phyloP scores from a whole-genome alignment of 2,888 invertebrate genomes.

The Latheticus oryzae region DNA sequence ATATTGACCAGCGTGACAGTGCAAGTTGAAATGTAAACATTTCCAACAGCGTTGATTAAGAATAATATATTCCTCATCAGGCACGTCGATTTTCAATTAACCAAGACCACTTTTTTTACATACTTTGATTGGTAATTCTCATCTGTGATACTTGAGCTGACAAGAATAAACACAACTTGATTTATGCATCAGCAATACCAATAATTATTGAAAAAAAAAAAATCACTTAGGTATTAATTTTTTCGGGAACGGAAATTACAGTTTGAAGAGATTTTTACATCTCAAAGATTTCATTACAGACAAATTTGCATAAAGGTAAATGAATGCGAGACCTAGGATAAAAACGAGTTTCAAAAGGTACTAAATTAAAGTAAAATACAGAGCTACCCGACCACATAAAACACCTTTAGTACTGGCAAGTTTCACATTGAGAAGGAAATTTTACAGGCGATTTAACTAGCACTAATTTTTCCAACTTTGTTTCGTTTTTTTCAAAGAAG shows the following conservation, averaged over 20 bases:
- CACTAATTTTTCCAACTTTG: too few relatives aligned
- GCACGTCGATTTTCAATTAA: constrained; percentile 39
- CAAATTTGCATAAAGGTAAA: constrained; percentile 27
- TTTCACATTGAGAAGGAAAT: too few relatives aligned
- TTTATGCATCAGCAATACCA: constrained; percentile 12
- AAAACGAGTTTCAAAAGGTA: constrained; percentile 11
- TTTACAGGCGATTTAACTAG: too few relatives aligned
- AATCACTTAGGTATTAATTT: too few relatives aligned
- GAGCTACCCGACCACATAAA: constrained; percentile 19
- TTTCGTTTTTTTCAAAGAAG: too few relatives aligned
- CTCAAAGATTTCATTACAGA: constrained; percentile 26
- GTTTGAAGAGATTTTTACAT: constrained; percentile 23
- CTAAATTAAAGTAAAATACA: constrained; percentile 31
- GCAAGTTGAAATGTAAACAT: constrained; percentile 32
- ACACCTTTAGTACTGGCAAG: constrained; percentile 23
- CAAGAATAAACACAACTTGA: constrained; percentile 34
- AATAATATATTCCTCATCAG: constrained; percentile 38
- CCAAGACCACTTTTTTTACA: constrained; percentile 32
- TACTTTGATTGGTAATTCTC: constrained; percentile 28
- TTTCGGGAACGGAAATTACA: constrained; percentile 18
- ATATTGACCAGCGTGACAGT: constrained; percentile 32
- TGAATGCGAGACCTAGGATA: constrained; percentile 12
- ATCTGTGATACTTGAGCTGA: constrained; percentile 28
- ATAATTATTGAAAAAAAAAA: constrained; percentile 3
- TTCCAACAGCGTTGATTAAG: constrained; percentile 30